These are phyloP conservation scores for Hystrix brachyura DNA, from an alignment of 2,113 vertebrate species.

Conservation along the genomic window DNA sequence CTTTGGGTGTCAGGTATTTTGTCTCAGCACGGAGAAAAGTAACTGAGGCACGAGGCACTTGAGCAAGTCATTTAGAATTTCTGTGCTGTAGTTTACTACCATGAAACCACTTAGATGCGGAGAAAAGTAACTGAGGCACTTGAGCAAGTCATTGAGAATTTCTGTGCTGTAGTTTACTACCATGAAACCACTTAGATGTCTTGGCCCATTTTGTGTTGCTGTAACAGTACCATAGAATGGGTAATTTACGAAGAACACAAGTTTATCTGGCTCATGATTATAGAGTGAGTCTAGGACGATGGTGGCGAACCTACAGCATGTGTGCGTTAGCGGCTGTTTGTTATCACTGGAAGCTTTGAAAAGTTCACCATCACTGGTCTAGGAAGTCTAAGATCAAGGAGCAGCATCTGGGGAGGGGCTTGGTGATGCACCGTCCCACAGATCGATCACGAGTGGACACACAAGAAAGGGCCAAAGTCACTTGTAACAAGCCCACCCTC, in stretches of 20 bases:
- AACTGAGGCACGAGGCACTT: not conserved
- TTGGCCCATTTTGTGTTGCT: not conserved
- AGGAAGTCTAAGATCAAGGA: not conserved
- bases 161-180: not conserved
- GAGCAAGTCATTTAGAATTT: not conserved
- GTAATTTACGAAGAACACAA: too few relatives aligned
- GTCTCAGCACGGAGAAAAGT: not conserved
- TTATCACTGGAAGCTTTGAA: not conserved
- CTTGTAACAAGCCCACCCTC: not conserved
- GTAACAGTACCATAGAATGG: not conserved
- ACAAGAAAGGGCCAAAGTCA: not conserved
- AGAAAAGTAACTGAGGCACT: not conserved
- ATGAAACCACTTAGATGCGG: too few relatives aligned
- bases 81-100: not conserved
- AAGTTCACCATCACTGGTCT: not conserved
- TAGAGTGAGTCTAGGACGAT: not conserved
- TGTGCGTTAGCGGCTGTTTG: not conserved
- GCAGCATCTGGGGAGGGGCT: not conserved
- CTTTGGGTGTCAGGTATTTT: not conserved
- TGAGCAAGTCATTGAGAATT: not conserved
- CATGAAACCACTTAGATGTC: not conserved
- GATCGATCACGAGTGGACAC: not conserved
- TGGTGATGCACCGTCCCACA: not conserved
- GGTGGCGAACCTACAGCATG: not conserved
- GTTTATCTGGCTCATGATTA: not conserved